Evolutionary conservation across 2,888 invertebrate genomes (phyloP).

Genomic region (Thalpophila matura): DNA sequence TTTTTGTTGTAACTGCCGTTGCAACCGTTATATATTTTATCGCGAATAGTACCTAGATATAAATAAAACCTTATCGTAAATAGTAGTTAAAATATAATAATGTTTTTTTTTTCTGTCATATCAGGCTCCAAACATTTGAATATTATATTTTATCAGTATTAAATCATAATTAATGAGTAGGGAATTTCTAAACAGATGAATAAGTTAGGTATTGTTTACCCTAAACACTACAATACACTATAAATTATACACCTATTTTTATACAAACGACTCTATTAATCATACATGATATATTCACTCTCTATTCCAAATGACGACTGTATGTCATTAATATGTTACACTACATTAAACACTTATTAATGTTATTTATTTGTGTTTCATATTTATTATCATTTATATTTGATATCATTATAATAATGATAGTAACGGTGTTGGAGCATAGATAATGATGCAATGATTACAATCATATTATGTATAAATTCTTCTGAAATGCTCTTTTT

Average conservation of each 20-base stretch:
- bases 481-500: slow-evolving; percentile 9
- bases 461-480: slow-evolving; percentile 3
- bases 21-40: too few species aligned
- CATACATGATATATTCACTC: not conserved
- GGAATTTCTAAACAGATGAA: not conserved
- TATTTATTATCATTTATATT: slow-evolving; percentile 8
- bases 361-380: slow-evolving; percentile 4
- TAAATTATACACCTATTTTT: not conserved
- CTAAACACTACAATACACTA: slow-evolving; percentile 4
- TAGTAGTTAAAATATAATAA: too few species aligned
- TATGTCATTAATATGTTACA: not conserved
- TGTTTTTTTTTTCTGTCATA: not conserved
- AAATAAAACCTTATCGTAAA: too few species aligned
- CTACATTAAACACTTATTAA: not conserved
- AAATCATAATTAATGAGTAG: not conserved
- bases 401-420: slow-evolving; percentile 2
- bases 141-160: not conserved
- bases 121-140: slow-evolving; percentile 13
- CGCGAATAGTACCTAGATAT: too few species aligned
- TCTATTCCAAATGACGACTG: not conserved
- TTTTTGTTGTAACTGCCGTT: too few species aligned
- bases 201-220: not conserved
- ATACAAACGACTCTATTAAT: not conserved
- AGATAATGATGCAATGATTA: slow-evolving; percentile 1
- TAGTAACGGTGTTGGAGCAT: slow-evolving; percentile 14